Percentiles rank a stretch among this genome's conserved stretches.
Conservation (phyloP, 2,888 invertebrate species). For the Beris morrisii region DNA sequence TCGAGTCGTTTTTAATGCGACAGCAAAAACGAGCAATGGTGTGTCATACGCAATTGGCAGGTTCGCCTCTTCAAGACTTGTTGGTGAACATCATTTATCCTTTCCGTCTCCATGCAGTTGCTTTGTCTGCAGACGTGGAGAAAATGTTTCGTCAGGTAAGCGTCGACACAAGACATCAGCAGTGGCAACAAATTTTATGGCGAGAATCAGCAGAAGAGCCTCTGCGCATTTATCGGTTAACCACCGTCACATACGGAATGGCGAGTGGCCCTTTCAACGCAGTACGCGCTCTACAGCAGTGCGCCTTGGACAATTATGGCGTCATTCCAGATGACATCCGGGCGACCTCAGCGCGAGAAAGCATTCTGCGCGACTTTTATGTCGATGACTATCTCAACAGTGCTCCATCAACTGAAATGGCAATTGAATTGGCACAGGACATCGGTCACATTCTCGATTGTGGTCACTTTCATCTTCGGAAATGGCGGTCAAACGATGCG, state of each 20-base stretch:
- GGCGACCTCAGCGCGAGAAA: background rate
- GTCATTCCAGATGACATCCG: background rate
- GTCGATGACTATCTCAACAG: background rate
- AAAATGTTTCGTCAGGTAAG: background rate
- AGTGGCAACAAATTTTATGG: background rate
- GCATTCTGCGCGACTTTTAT: background rate
- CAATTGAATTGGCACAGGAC: background rate
- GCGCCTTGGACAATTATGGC: background rate
- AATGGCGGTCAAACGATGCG: background rate
- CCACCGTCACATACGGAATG: background rate
- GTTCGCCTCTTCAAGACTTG: background rate
- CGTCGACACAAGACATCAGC: background rate
- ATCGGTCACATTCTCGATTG: background rate
- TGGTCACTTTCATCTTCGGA: background rate
- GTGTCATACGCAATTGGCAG: background rate
- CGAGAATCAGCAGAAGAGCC: background rate
- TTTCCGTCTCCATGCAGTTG: background rate
- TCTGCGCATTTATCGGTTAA: background rate
- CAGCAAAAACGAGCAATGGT: background rate
- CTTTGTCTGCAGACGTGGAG: background rate
- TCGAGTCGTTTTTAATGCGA: too few relatives aligned
- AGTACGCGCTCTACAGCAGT: background rate
- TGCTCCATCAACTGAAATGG: background rate
- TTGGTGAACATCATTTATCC: background rate
- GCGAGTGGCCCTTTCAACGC: background rate